Evolutionary conservation across 1,140 invertebrate species (phyloP), one percentile per base, ranked within the genome.

Genomic region (Hypsibius dujardini): DNA sequence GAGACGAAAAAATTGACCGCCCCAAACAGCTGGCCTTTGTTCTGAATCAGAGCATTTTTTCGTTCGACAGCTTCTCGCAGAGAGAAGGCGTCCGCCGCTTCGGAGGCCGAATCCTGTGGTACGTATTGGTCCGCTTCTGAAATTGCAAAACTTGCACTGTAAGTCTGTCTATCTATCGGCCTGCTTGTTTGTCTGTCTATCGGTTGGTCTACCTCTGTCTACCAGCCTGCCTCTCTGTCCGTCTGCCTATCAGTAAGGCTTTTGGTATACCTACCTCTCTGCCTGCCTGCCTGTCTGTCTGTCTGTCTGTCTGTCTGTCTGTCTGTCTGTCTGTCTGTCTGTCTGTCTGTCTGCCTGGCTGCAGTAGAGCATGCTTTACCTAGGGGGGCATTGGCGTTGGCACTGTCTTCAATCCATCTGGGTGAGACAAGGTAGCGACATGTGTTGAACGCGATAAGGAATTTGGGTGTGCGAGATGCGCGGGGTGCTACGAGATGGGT

Each of bases 371-470:
- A 28, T 28, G 28, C 28, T n/a, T 56, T 56, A 56, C 50, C 50
- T 7, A 56, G 50, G n/a, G n/a, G n/a, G 7, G 7, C n/a, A 12
- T 56, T n/a, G n/a, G 50, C 50, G n/a, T 7, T n/a, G 50, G n/a
- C 50, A 56, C 50, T 56, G n/a, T 67, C 62, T 12, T 67, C 42
- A 7, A 67, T 67, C 62, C 62, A 67, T 67, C 45, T 67, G 3
- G 62, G 62, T 7, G 62, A 15, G 62, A 67, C 62, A 3, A 67
- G 12, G 42, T 3, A 15, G 3, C 12, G 62, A 67, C 62, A 67
- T 7, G 42, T 42, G 42, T 45, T 67, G 62, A 67, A 67, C 3
- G 12, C 62, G 12, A 67, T 67, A 12, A 67, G 42, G 42, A 67
- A 67, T 45, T 45, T 67, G 12, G 62, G 62, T 42, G 62, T 67